phyloP scores from a whole-genome alignment of 2,797 vertebrate genomes.

The Linurgus olivaceus region DNA sequence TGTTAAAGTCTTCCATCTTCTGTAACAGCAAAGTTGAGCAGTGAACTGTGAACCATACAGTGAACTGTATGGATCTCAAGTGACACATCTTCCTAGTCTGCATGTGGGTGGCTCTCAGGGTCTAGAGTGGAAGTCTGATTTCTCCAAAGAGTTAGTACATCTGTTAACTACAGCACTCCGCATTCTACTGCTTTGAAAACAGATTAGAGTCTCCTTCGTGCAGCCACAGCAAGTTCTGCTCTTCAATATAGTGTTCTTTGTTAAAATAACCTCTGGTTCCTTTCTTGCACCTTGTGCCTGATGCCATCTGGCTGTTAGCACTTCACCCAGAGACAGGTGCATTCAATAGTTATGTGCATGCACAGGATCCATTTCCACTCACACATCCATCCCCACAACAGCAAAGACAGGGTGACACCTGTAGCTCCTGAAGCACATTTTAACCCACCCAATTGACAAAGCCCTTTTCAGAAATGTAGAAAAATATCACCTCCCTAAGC shows the following conservation, averaged over 20 bases:
- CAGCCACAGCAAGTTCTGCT: background rate
- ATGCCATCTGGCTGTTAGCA: background rate
- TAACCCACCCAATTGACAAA: background rate
- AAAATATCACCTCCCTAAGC: background rate
- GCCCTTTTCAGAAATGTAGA: background rate
- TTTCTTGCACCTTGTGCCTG: background rate
- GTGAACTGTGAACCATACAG: background rate
- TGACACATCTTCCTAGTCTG: background rate
- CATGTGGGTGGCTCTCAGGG: background rate
- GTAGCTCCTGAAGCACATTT: background rate
- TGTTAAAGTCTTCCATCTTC: background rate
- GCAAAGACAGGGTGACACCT: background rate
- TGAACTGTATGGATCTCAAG: background rate
- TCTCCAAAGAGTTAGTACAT: background rate
- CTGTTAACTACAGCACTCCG: background rate
- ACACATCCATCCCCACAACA: background rate
- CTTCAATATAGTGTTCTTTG: rapidly evolving
- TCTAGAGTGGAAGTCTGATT: background rate
- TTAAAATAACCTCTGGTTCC: background rate
- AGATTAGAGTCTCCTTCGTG: background rate
- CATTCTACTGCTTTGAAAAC: background rate
- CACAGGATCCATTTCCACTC: background rate
- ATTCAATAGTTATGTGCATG: background rate
- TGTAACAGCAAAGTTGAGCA: background rate
- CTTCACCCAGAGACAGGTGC: background rate